Conservation (phyloP, 2,113 vertebrate genomes). For the Hassar affinis region DNA sequence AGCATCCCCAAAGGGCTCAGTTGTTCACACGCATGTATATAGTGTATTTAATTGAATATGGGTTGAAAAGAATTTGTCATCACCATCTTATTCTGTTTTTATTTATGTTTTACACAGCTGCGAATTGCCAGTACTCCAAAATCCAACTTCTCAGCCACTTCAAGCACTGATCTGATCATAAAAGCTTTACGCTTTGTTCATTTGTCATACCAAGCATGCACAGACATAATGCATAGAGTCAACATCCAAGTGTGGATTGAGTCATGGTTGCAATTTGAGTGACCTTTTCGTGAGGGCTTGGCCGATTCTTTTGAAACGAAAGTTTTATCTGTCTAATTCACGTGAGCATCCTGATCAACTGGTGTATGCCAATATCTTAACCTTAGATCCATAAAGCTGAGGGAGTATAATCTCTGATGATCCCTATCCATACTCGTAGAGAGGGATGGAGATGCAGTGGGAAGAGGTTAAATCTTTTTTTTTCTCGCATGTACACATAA, state of each 20-base stretch:
- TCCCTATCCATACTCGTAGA: not conserved
- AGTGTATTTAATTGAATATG: no score
- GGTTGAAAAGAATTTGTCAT: no score
- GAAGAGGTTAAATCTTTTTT: not conserved
- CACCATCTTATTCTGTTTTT: no score
- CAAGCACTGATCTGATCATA: not conserved
- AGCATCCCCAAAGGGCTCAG: no score
- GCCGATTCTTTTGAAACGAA: not conserved
- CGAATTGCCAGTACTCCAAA: no score
- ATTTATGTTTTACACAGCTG: no score
- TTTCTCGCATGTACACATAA: not conserved
- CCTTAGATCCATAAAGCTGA: not conserved
- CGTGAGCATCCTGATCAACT: not conserved
- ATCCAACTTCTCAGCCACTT: no score
- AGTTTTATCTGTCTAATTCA: not conserved
- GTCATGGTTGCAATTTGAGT: constrained; percentile 1
- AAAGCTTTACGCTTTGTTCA: not conserved
- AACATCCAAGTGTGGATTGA: not conserved
- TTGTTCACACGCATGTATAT: no score
- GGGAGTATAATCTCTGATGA: not conserved
- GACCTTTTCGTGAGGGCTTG: not conserved
- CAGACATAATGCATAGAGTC: not conserved
- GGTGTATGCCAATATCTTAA: not conserved
- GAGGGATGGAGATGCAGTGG: not conserved
- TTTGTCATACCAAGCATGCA: not conserved